Evolutionary conservation across 2,113 vertebrate species (phyloP), one percentile per base, ranked within the genome.

Genomic region (Planiliza haematocheilus): DNA sequence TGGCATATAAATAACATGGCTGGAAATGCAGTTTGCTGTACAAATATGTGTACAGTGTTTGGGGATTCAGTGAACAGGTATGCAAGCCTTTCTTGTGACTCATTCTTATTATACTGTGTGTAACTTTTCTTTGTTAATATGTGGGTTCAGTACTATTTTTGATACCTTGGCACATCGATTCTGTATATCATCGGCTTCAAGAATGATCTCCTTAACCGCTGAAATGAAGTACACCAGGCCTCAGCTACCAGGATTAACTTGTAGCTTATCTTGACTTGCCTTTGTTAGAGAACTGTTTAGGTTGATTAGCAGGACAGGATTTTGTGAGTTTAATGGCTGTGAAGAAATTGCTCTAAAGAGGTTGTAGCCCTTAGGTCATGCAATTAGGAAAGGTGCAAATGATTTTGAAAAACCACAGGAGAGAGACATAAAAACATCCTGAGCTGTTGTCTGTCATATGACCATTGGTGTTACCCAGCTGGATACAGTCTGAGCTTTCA

Each of bases 341-440:
- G 70, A 89, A 85, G 65, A 81, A 85, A 90, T 91, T 45, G 62
- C 68, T 70, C 37, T 90, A 91, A 93, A 86, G 83, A 92, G 77
- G 66, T 42, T 17, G 49, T 59, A 63, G 68, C 18, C 10, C 45
- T 49, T 58, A 82, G 73, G 78, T 83, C 52, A 63, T 55, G 56
- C 81, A 78, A 86, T 91, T 84, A 83, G 39, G 49, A 52, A 34
- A 38, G 45, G 53, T 70, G 48, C 70, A 94, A 87, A 90, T 87
- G 85, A 92, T 80, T 68, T 62, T 72, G 42, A 30, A 78, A 77
- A 78, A 77, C 85, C 78, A 7, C 59, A 52, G 75, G 88, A 89
- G 88, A 49, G 52, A 14, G 52, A 50, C 73, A 45, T 49, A 14
- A 21, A 70, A 86, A 86, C 84, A 76, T 89, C 87, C 80, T 70